phyloP scores from a whole-genome alignment of 1,140 invertebrate genomes.

The Anoplophora glabripennis region DNA sequence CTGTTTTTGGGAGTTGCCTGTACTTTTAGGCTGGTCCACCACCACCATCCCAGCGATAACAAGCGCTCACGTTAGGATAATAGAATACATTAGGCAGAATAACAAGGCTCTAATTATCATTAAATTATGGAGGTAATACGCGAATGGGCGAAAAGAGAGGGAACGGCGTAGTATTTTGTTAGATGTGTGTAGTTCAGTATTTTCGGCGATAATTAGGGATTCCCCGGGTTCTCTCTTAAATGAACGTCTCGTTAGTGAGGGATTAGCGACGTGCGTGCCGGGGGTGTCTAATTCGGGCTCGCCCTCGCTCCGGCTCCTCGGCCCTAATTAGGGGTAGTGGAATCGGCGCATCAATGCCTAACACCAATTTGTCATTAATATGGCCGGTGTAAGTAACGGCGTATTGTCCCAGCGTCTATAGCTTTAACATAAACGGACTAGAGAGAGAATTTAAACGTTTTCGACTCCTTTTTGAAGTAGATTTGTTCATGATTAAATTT shows the following conservation, averaged over 20 bases:
- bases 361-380: conserved; percentile 29
- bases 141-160: conserved; percentile 5
- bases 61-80: too few relatives aligned
- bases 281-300: conserved; percentile 30
- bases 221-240: conserved; percentile 31
- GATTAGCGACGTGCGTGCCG: conserved; percentile 37
- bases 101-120: conserved; percentile 2
- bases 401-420: not conserved
- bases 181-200: conserved; percentile 30
- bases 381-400: not conserved
- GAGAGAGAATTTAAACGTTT: too few relatives aligned
- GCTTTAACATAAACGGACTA: too few relatives aligned
- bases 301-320: conserved; percentile 4
- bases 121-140: conserved; percentile 9
- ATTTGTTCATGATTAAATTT: too few relatives aligned
- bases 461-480: too few relatives aligned
- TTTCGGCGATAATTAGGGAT: conserved; percentile 32
- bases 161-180: conserved; percentile 7
- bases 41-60: too few relatives aligned
- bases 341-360: conserved; percentile 22
- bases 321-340: conserved; percentile 27
- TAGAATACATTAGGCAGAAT: too few relatives aligned
- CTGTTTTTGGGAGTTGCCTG: too few relatives aligned
- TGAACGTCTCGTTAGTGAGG: conserved; percentile 39
- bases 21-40: too few relatives aligned